phyloP scores from a whole-genome alignment of 2,888 invertebrate species.

The Phaonia tiefii region DNA sequence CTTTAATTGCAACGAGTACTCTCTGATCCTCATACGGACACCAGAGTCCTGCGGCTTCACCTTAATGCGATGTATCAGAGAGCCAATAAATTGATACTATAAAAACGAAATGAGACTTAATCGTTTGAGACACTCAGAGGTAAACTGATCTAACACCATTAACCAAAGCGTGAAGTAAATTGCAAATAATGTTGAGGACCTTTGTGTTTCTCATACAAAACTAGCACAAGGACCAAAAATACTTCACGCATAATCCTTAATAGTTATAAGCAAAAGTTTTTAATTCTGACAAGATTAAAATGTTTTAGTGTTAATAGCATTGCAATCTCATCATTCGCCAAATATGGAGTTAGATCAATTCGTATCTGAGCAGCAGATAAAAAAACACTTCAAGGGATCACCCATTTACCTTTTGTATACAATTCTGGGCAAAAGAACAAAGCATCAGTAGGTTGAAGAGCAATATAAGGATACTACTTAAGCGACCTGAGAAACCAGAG shows the following conservation, averaged over 20 bases:
- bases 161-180: too few species aligned
- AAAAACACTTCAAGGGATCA: too few species aligned
- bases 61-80: slow-evolving; percentile 29
- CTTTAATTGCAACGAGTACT: slow-evolving; percentile 47
- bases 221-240: too few species aligned
- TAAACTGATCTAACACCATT: neutral
- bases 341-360: too few species aligned
- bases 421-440: neutral
- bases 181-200: too few species aligned
- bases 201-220: too few species aligned
- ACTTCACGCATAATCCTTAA: too few species aligned
- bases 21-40: slow-evolving; percentile 27
- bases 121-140: neutral
- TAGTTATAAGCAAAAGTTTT: too few species aligned
- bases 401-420: neutral
- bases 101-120: neutral
- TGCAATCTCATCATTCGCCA: too few species aligned
- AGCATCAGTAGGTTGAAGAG: slow-evolving; percentile 35
- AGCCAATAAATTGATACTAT: slow-evolving; percentile 23
- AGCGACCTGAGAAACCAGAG: too few species aligned
- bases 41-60: neutral
- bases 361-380: too few species aligned
- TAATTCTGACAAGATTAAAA: neutral
- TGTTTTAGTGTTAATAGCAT: too few species aligned
- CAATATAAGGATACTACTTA: slow-evolving; percentile 3